Base-by-base conservation (phyloP, 1,140 invertebrate genomes). In the Pygmarrhopalites habei region DNA sequence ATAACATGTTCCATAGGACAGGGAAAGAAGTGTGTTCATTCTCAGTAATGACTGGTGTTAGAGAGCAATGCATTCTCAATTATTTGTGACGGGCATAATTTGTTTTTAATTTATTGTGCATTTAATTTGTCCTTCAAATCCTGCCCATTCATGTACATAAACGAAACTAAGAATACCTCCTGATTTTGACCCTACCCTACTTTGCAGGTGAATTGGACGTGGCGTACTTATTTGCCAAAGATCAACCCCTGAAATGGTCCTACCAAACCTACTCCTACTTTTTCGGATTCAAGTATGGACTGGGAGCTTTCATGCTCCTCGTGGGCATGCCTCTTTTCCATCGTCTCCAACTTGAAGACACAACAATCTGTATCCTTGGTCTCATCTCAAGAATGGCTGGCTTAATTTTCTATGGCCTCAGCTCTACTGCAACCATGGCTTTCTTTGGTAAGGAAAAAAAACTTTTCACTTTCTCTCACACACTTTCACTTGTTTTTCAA, bases 241-340 rank as follows among this genome's bases (percentile, higher is more conserved):
- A 72, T 46, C 60, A 72, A 21, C 74, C 75, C n/a, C 62, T 77
- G 39, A 28, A 61, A 19, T 80, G 79, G 77, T 69, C 68, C 17
- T 73, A 74, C 60, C 69, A 71, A n/a, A 72, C 66, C 4, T 79
- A 75, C 66, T 75, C 74, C 2, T 74, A 74, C 53, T 79, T 74
- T 53, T 76, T 74, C 66, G 77, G 74, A 10, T 47, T 74, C 17
- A 75, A 78, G 58, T 76, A 75, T 64, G 74, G 72, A 28, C 55
- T 79, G 1, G 71, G 73, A 51, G 77, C 76, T 26, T 23, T 75
- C 23, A 66, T 72, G 7, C 68, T 80, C 7, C 53, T 79, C 1
- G 59, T 74, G 19, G 62, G 72, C 14, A 68, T 76, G 46, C 76
- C 78, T n/a, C 23, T 32, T 5, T 41, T 41, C 21, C 55, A 39